These are phyloP conservation scores for Alaudala cheleensis DNA, from an alignment of 2,113 vertebrate genomes.

Conservation along the genomic window DNA sequence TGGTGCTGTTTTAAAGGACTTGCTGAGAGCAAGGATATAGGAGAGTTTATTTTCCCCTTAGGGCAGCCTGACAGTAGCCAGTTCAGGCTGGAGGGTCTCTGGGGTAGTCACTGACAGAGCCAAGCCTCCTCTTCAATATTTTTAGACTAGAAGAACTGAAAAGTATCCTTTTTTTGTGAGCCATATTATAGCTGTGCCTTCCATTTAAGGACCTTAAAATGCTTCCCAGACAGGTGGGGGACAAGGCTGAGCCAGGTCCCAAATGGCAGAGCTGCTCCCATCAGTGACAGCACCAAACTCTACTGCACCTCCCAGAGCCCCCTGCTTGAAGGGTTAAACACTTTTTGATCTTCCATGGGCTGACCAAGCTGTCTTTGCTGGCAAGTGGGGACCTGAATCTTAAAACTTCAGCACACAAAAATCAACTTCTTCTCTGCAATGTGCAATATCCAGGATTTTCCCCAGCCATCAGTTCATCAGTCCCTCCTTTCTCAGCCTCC, in stretches of 20 bases:
- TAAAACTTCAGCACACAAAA: neutral
- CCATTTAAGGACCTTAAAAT: neutral
- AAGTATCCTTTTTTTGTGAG: neutral
- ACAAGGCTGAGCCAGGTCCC: neutral
- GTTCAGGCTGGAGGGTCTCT: neutral
- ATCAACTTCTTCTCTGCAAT: neutral
- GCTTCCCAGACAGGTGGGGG: fast-evolving
- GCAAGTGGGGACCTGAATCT: neutral
- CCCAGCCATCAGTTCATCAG: neutral
- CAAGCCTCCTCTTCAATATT: neutral
- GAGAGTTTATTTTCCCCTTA: neutral
- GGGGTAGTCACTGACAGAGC: neutral
- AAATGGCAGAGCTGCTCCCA: neutral
- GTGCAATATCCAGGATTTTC: neutral
- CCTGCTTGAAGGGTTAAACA: neutral
- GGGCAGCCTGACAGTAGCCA: neutral
- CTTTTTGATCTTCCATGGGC: fast-evolving
- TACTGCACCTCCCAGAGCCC: neutral
- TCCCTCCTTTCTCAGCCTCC: neutral
- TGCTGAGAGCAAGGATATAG: conserved; percentile 31
- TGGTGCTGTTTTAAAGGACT: conserved; percentile 32
- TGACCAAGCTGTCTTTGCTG: neutral
- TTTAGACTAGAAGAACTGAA: neutral
- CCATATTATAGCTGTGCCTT: neutral
- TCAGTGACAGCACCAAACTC: neutral